A percentile compares a stretch with the other conserved stretches of the same genome.
Evolutionary conservation across 1,140 invertebrate species (phyloP).

Genomic region (Nebria ingens): DNA sequence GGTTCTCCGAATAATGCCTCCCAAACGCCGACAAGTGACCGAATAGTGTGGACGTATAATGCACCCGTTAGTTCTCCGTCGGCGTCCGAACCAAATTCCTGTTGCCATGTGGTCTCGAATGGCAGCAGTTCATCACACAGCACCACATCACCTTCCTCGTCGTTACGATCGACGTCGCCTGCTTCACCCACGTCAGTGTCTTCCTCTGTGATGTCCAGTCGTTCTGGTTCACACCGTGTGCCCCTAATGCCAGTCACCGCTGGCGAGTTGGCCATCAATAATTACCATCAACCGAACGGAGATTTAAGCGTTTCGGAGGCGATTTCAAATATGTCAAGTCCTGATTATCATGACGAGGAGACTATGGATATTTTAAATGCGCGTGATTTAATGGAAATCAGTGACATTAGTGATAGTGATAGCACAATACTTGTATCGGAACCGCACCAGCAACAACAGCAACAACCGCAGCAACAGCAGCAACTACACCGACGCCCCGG

Average conservation of each 20-base stretch:
- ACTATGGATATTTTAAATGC: conserved; percentile 52
- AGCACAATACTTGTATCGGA: conserved; percentile 65
- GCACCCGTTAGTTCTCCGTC: conserved; percentile 51
- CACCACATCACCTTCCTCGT: conserved; percentile 52
- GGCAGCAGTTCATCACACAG: conserved; percentile 48
- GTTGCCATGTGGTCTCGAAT: conserved; percentile 40
- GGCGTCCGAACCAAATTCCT: conserved; percentile 36
- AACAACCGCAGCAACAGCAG: conserved; percentile 59
- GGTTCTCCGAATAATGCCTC: conserved; percentile 26
- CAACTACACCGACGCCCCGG: conserved; percentile 37
- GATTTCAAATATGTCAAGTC: conserved; percentile 77
- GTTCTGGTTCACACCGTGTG: conserved; percentile 41
- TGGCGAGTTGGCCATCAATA: conserved; percentile 15
- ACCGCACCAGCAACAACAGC: conserved; percentile 55
- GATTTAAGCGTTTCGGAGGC: conserved; percentile 67
- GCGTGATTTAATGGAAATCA: conserved; percentile 69
- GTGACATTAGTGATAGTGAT: conserved; percentile 77
- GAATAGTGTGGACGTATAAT: conserved; percentile 87
- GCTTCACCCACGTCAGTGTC: conserved; percentile 75
- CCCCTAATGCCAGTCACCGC: conserved; percentile 25
- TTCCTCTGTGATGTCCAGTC: conserved; percentile 73
- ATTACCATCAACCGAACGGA: conserved; percentile 37
- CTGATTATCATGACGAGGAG: conserved; percentile 71
- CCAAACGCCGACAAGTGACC: conserved; percentile 35
- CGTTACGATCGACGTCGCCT: conserved; percentile 54